These are phyloP conservation scores for Rhyacophila brunnea DNA, from an alignment of 1,140 invertebrate species.

Conservation along the genomic window DNA sequence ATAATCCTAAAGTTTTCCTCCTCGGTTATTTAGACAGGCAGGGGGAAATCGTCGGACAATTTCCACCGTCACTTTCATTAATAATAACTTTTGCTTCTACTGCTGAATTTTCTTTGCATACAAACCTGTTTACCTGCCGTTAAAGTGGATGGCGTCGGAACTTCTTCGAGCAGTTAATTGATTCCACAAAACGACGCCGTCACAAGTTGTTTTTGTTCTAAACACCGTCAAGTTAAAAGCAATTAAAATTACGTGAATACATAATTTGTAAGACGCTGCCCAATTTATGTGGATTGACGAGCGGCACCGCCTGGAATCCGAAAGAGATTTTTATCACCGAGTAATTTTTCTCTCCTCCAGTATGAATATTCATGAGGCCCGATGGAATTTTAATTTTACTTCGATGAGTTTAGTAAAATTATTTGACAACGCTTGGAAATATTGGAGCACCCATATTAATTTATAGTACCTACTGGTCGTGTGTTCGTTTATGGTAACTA, in stretches of 20 bases:
- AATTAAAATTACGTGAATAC: conserved; percentile 36
- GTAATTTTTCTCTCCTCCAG: not conserved
- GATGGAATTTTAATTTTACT: not conserved
- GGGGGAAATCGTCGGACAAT: not conserved
- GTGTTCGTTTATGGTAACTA: too few species aligned
- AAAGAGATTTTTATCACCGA: conserved; percentile 4
- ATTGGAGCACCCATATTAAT: too few species aligned
- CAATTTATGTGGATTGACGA: not conserved
- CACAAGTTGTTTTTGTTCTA: conserved; percentile 35
- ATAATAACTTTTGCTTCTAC: conserved; percentile 9
- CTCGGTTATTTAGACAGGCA: too few species aligned
- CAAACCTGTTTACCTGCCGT: conserved; percentile 32
- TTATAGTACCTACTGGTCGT: too few species aligned
- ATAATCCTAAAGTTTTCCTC: too few species aligned
- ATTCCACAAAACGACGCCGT: conserved; percentile 32
- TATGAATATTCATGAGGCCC: not conserved
- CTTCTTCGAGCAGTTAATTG: conserved; percentile 34
- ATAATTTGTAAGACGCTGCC: conserved; percentile 24
- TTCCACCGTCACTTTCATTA: conserved; percentile 22
- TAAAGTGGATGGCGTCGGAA: conserved; percentile 28
- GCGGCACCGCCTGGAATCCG: conserved; percentile 1
- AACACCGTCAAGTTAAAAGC: conserved; percentile 33
- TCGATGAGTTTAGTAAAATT: not conserved
- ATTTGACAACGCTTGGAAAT: not conserved
- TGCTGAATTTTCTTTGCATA: conserved; percentile 24